phyloP scores from a whole-genome alignment of 2,797 vertebrate species.

The Ambastaia sidthimunki region DNA sequence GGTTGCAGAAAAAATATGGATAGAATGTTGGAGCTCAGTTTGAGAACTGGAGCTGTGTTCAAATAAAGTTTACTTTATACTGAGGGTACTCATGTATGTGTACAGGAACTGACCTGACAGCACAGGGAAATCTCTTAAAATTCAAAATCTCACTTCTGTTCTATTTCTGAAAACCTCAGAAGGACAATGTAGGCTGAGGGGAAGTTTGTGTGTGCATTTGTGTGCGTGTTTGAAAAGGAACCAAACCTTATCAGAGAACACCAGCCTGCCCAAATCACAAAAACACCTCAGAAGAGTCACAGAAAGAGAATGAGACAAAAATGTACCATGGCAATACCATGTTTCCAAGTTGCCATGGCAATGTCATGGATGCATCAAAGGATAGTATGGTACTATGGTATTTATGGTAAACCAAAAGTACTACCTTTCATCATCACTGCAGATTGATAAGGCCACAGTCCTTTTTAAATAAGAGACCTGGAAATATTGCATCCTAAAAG shows the following conservation, averaged over 20 bases:
- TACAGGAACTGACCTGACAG: slow-evolving; percentile 16
- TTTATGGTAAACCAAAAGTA: too few relatives aligned
- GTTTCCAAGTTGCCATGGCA: not conserved
- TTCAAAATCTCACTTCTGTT: slow-evolving; percentile 17
- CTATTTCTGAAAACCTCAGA: slow-evolving; percentile 9
- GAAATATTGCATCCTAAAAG: too few relatives aligned
- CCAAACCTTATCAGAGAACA: slow-evolving; percentile 29
- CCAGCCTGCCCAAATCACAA: slow-evolving; percentile 16
- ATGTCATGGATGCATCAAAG: not conserved
- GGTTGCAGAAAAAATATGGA: slow-evolving; percentile 20
- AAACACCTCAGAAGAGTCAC: not conserved
- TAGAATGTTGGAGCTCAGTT: not conserved
- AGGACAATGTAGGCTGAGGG: not conserved
- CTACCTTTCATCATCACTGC: too few relatives aligned
- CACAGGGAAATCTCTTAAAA: slow-evolving; percentile 16
- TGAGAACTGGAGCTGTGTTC: not conserved
- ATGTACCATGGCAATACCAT: not conserved
- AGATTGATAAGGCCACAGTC: too few relatives aligned
- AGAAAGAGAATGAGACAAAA: slow-evolving; percentile 3
- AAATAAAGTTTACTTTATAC: slow-evolving; percentile 3
- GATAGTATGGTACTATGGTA: not conserved
- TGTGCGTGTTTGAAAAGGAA: not conserved
- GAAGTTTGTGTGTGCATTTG: not conserved
- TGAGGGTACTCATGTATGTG: not conserved
- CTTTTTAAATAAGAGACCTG: too few relatives aligned